Evolutionary conservation across 1,140 invertebrate species (phyloP).

Genomic region (Ditylenchus dipsaci): DNA sequence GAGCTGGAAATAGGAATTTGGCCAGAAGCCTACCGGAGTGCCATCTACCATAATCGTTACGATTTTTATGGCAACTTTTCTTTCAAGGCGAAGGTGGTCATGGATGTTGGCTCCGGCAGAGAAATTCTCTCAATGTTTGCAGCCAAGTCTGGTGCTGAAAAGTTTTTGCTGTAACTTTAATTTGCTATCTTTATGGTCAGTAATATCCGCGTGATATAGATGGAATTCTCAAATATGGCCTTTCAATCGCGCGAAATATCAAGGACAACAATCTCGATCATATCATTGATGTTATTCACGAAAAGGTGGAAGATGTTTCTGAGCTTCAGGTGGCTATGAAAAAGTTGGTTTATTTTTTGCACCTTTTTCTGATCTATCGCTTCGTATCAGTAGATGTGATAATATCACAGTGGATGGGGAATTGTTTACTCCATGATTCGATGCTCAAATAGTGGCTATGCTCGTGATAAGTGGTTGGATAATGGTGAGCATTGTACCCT

Average conservation of each 20-base stretch:
- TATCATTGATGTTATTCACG: conserved; percentile 84
- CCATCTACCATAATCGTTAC: conserved; percentile 98
- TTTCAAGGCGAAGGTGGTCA: conserved; percentile 74
- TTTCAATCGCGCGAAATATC: conserved; percentile 64
- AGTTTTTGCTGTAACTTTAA: conserved; percentile 91
- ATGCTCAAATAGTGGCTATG: conserved; percentile 88
- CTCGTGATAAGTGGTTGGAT: conserved; percentile 85
- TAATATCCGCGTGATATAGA: conserved; percentile 59
- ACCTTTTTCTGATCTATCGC: conserved; percentile 31
- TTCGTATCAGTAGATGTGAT: conserved; percentile 93
- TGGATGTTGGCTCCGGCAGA: conserved; percentile 98
- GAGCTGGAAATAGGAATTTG: too few relatives aligned
- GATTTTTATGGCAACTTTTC: too few relatives aligned
- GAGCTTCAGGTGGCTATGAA: conserved; percentile 67
- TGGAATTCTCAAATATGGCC: conserved; percentile 66
- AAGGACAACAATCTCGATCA: conserved; percentile 63
- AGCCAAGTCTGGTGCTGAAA: conserved; percentile 89
- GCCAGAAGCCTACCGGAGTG: conserved; percentile 93
- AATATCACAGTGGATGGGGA: conserved; percentile 99
- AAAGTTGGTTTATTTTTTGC: conserved; percentile 61
- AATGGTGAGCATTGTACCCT: conserved; percentile 60
- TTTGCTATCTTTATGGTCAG: too few relatives aligned
- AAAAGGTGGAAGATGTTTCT: conserved; percentile 86
- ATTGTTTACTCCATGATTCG: conserved; percentile 91
- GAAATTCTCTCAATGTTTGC: conserved; percentile 99